phyloP scores from a whole-genome alignment of 2,113 vertebrate genomes.

The Larimichthys crocea region DNA sequence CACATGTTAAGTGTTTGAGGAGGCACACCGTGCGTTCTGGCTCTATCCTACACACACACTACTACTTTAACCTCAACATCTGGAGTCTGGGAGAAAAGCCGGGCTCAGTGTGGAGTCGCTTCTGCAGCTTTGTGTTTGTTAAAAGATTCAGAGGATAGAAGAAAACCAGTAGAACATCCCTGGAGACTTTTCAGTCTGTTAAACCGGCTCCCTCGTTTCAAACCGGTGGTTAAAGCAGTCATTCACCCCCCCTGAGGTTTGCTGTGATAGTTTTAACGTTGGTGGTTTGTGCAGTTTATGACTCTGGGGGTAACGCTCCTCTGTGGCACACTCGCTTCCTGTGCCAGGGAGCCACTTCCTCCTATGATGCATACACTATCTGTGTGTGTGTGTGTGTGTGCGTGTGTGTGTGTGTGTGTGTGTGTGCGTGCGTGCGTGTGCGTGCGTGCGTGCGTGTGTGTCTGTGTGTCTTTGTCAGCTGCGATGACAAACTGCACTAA shows the following conservation, averaged over 20 bases:
- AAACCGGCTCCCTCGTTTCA: constrained; percentile 12
- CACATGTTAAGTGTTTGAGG: constrained; percentile 44
- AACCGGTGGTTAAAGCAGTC: not conserved
- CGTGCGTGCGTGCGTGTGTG: not conserved
- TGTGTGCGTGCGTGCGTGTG: not conserved
- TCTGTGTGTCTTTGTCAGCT: not conserved
- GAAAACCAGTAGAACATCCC: not conserved
- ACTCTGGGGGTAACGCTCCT: constrained; percentile 20
- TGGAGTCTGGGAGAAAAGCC: no score
- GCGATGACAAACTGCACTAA: not conserved
- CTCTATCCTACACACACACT: constrained; percentile 29
- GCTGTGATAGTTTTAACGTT: not conserved
- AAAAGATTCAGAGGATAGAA: not conserved
- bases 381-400: not conserved
- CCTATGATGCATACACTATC: not conserved
- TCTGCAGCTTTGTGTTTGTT: not conserved
- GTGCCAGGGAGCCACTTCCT: constrained; percentile 44
- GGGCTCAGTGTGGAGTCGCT: not conserved
- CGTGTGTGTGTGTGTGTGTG: not conserved
- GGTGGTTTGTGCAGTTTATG: constrained; percentile 29
- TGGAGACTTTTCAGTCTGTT: not conserved
- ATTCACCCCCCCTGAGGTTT: not conserved
- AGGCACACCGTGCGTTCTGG: constrained; percentile 40
- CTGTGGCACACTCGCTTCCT: constrained; percentile 43
- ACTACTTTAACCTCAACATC: not conserved